Evolutionary conservation across 1,140 invertebrate species (phyloP), one percentile per base, ranked within the genome.

Genomic region (Cherax destructor): DNA sequence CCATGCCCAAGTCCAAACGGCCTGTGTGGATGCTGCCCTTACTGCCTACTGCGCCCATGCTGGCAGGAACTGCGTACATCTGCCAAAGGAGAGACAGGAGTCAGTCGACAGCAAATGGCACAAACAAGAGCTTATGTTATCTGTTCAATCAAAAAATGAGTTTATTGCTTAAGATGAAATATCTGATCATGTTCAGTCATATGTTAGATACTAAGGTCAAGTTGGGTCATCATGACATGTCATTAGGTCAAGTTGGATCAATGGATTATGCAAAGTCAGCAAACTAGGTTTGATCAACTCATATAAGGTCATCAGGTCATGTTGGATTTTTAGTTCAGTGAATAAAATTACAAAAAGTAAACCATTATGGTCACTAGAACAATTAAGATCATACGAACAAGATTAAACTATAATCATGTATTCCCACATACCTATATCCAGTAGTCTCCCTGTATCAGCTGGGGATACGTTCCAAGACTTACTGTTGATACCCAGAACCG

Each of bases 31-130:
- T 76, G 4, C 30, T 74, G n/a, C n/a, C 69, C 24, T 74, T 74
- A 30, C 80, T 83, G 80, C 80, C 80, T 83, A 59, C 80, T 24
- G 52, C 80, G 24, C 50, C 80, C 80, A 83, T 83, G 24, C 47
- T 47, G 50, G 50, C 11, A 59, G 24, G 50, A 50, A 4, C 77
- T 24, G 41, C 80, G 52, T 56, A 83, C 52, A 83, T 83, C 80
- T 83, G 80, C 52, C 80, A 47, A 47, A 83, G 80, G 50, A 83
- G 80, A 83, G 80, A 83, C 80, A 61, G 24, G 11, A 79, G 80
- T 83, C 80, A 83, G 80, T 59, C 80, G 24, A 52, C 41, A 21
- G 47, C 77, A 50, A 74, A 30, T 49, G 16, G 50, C 47, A 79
- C 41, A 49, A 79, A 50, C 13, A 50, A 79, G 3, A 50, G 13